phyloP scores from a whole-genome alignment of 2,888 invertebrate species.

The Ethmia dodecea region DNA sequence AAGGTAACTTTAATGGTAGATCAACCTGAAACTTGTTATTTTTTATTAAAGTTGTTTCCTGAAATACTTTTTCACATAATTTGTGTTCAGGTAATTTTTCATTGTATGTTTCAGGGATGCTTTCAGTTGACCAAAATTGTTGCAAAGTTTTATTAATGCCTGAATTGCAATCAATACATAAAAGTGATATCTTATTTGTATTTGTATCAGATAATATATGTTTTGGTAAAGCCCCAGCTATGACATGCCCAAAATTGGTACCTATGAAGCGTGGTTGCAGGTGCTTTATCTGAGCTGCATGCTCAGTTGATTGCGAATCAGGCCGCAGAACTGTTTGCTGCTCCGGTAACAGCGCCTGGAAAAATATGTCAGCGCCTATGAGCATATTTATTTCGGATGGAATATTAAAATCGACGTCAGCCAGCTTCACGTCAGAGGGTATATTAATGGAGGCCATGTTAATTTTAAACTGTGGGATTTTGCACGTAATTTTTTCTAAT shows the following conservation, averaged over 20 bases:
- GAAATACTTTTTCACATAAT: conserved; percentile 9
- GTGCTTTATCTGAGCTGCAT: too few species aligned
- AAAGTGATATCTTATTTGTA: conserved; percentile 1
- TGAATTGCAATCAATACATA: conserved; percentile 6
- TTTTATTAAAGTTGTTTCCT: conserved; percentile 4
- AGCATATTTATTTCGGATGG: conserved; percentile 13
- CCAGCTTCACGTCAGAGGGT: conserved; percentile 7
- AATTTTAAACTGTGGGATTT: conserved; percentile 11
- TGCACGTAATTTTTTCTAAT: conserved; percentile 14
- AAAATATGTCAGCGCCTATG: conserved; percentile 15
- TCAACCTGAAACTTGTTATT: conserved; percentile 15
- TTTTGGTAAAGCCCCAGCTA: conserved; percentile 8
- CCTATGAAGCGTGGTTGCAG: conserved; percentile 3
- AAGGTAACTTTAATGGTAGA: conserved; percentile 15
- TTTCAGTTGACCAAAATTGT: conserved; percentile 2
- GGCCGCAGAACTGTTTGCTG: not conserved
- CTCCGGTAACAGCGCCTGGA: conserved; percentile 7
- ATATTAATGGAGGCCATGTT: conserved; percentile 6
- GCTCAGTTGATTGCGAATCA: too few species aligned
- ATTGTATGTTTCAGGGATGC: conserved; percentile 8
- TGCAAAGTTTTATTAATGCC: conserved; percentile 1
- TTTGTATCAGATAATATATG: not conserved
- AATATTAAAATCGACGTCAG: conserved; percentile 9
- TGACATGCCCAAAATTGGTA: conserved; percentile 12
- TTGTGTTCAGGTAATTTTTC: conserved; percentile 9